Conservation (phyloP, 2,888 invertebrate species). For the Thera britannica region DNA sequence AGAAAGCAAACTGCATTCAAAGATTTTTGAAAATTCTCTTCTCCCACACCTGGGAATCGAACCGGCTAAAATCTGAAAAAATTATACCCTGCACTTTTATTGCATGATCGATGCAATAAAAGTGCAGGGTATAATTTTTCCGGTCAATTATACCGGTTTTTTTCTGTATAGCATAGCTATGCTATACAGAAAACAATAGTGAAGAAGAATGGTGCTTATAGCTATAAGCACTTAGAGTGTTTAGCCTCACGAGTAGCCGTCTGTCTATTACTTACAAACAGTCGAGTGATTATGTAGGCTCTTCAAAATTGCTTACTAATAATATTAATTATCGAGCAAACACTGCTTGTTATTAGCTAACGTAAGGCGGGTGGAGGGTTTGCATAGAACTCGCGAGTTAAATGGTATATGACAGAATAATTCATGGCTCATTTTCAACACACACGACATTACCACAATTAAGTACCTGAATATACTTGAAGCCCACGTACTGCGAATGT, state of each 20-base stretch:
- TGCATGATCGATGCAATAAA: no score
- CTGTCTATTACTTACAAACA: neutral
- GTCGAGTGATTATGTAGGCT: neutral
- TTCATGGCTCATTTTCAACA: slow-evolving; percentile 3
- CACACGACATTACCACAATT: slow-evolving; percentile 1
- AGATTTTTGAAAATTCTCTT: no score
- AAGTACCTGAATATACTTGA: neutral
- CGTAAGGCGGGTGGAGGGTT: slow-evolving; percentile 12
- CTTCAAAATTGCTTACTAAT: slow-evolving; percentile 7
- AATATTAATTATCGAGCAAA: slow-evolving; percentile 4
- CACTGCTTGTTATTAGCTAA: slow-evolving; percentile 1
- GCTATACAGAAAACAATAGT: no score
- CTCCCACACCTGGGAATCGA: no score
- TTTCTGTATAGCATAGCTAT: no score
- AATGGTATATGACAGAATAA: slow-evolving; percentile 7
- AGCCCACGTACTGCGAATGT: neutral
- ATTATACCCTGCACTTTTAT: no score
- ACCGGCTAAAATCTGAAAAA: no score
- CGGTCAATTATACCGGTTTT: no score
- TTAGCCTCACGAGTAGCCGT: neutral
- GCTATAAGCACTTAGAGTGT: no score
- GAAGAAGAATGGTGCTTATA: no score
- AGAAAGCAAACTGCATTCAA: no score
- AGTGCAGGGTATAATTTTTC: no score
- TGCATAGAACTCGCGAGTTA: slow-evolving; percentile 15